Evolutionary conservation across 2,113 vertebrate species (phyloP), one percentile per base, ranked within the genome.

Genomic region (Myrmophylax atrothorax): DNA sequence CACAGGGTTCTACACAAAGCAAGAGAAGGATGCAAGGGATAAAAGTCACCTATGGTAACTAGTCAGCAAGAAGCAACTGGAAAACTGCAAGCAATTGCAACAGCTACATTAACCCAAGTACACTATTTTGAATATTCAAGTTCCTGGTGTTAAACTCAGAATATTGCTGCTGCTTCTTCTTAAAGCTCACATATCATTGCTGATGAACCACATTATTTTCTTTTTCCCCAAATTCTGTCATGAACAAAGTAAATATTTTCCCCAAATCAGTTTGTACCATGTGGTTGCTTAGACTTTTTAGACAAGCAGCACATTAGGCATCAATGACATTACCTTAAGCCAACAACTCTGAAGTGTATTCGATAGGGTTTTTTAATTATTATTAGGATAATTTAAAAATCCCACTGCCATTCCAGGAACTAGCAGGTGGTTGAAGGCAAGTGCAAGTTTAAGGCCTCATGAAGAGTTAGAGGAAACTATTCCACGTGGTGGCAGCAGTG

Each of bases 401-500:
- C 12, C 23, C 2, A 0, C 53, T 63, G 44, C 24, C 40, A 3
- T 86, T 69, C 72, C 55, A 56, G 47, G 22, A 83, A 55, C 18
- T 20, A 83, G 19, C 29, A 73, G 26, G 22, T 44, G 23, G 28
- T 3, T 56, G 73, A 87, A 91, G 42, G 24, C 47, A 86, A 62
- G 22, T 1, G 3, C 25, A 68, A 87, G 72, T 72, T 62, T 38
- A 89, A 84, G 64, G 63, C 49, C 58, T 62, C 18, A 0, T 28
- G 20, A 84, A 81, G 26, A 79, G 46, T 28, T 64, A 60, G 37
- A 87, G 42, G 44, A 78, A 96, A 68, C 68, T 89, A 52, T 84
- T 94, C 95, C 97, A 95, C 94, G 82, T 92, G 97, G 85, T 96
- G 96, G 96, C 94, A 96, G 96, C 80, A 95, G 88, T 82, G 91